Percentiles rank a stretch among this genome's conserved stretches.
Evolutionary conservation across 2,888 invertebrate genomes (phyloP).

Genomic region (Nephrotoma guestfalica): DNA sequence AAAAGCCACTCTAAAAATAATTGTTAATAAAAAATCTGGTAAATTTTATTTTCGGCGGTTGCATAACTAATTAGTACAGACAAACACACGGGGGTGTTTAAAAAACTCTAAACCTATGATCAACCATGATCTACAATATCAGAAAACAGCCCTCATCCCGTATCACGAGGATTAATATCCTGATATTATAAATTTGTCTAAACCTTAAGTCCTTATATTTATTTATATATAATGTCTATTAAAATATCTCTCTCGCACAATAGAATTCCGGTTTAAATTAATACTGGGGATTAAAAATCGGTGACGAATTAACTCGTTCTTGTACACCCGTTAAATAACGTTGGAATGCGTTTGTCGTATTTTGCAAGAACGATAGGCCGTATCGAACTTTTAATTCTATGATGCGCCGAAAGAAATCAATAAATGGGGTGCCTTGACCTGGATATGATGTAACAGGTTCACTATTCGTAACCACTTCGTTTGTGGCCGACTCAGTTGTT

Average conservation of each 20-base stretch:
- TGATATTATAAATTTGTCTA: neutral
- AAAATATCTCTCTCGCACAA: neutral
- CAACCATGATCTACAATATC: neutral
- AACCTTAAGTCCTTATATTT: neutral
- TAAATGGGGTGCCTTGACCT: slow-evolving; percentile 5
- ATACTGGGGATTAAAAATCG: neutral
- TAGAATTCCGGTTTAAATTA: neutral
- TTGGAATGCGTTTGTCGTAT: slow-evolving; percentile 50
- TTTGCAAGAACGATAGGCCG: slow-evolving; percentile 50
- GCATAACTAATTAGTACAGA: neutral
- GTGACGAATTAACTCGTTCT: slow-evolving; percentile 10
- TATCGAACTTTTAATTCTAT: slow-evolving; percentile 53
- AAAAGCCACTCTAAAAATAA: neutral
- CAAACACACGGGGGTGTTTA: neutral
- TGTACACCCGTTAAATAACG: slow-evolving; percentile 49
- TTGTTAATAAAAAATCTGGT: neutral
- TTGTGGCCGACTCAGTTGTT: slow-evolving; percentile 9
- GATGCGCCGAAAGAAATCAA: slow-evolving; percentile 45
- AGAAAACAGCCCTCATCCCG: neutral
- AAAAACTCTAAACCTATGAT: neutral
- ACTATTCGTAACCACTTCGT: neutral
- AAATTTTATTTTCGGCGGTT: neutral
- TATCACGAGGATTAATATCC: neutral
- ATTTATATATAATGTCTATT: too few relatives aligned
- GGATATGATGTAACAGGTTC: slow-evolving; percentile 6